Base-by-base conservation (phyloP, 1,140 invertebrate genomes). In the Drosophila malerkotliana region DNA sequence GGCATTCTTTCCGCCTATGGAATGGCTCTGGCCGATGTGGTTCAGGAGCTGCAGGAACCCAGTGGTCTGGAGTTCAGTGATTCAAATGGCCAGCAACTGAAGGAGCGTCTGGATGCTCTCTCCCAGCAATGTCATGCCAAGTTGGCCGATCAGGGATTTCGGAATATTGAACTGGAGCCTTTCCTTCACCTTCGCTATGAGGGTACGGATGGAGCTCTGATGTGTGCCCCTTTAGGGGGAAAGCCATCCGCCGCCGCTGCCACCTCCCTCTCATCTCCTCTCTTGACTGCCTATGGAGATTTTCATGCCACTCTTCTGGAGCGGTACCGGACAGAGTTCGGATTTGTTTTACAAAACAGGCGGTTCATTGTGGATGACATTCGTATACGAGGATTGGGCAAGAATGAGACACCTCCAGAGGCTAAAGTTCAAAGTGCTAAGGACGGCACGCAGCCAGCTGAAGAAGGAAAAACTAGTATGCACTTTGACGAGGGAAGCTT, bases 1-100 rank as follows among this genome's bases (percentile, higher is more conserved):
- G 98, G 94, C 92, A 99, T 99, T 72, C 93, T 99, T 8, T 99
- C 98, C 6, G 99, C 99, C 0, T 99, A 98, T 93, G 99, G 99
- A 41, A 98, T 99, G 95, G 98, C 98, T 1, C 92, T 99, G 61
- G 99, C 99, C 6, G 98, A 99, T 93, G 98, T 99, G 39, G 98
- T 99, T 0, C 95, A 98, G 81, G 99, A 99, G 92, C 93, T 94
- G 4, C 98, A 99, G 93, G 96, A 97, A 91, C 97, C 98, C 0
- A 96, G 95, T 92, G 96, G 96, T 0, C 93, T 95, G 77, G 92
- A 92, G 54, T 99, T 98, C 90, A 90, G 89, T 54, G 61, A 90
- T 88, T 93, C 94, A 12, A 95, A 95, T 68, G 96, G 95, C 74
- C 18, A 78, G 0, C 92, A 94, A 44, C 91, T 98, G 12, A 95